phyloP scores from a whole-genome alignment of 2,888 invertebrate genomes.

The Acrobasis suavella region DNA sequence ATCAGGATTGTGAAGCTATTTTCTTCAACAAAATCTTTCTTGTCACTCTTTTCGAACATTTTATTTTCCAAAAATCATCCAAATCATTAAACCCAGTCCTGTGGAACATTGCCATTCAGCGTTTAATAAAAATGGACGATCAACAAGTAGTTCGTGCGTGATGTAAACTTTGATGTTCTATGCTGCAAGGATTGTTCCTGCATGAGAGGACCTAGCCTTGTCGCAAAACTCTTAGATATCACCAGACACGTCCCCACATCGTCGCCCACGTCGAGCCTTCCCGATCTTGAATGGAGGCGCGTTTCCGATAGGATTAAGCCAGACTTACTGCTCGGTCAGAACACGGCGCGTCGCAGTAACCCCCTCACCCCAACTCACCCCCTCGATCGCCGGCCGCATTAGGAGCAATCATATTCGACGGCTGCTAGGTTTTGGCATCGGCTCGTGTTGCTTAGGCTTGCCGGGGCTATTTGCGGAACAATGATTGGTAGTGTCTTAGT shows the following conservation, averaged over 20 bases:
- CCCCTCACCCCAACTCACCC: conserved; percentile 47
- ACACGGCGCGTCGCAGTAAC: conserved; percentile 70
- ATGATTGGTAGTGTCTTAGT: conserved; percentile 77
- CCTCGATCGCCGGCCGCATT: conserved; percentile 65
- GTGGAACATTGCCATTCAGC: too few species aligned
- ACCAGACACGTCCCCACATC: conserved; percentile 56
- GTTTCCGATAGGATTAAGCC: conserved; percentile 81
- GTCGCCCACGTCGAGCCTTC: conserved; percentile 49
- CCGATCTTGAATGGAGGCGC: conserved; percentile 78
- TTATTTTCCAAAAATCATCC: too few species aligned
- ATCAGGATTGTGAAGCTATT: too few species aligned
- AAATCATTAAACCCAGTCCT: too few species aligned
- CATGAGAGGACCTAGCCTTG: conserved; percentile 24
- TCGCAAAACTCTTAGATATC: conserved; percentile 44
- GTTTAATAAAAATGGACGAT: too few species aligned
- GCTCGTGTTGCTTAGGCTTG: conserved; percentile 75
- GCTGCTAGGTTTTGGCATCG: conserved; percentile 79
- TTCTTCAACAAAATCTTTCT: too few species aligned
- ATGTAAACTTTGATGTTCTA: too few species aligned
- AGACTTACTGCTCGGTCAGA: conserved; percentile 82
- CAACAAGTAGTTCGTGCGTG: too few species aligned
- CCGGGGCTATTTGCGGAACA: conserved; percentile 73
- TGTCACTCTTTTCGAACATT: too few species aligned
- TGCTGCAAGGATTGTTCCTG: too few species aligned
- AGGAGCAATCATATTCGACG: conserved; percentile 82